Evolutionary conservation across 2,797 vertebrate genomes (phyloP).

Genomic region (Acropternis orthonyx): DNA sequence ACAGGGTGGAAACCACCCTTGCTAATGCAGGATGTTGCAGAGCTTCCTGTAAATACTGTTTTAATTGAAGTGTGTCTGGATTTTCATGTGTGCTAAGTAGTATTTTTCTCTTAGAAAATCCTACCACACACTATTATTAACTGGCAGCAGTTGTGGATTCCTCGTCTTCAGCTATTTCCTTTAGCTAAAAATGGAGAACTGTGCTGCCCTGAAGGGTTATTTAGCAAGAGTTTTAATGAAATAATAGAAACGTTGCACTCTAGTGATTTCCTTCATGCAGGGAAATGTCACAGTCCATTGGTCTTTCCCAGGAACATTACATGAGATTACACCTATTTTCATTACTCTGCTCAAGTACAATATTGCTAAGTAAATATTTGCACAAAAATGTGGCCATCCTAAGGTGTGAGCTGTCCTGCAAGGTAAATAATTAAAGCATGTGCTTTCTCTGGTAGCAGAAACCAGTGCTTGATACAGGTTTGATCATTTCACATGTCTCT

Average conservation of each 20-base stretch:
- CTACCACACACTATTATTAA: neutral
- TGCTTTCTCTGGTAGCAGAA: slow-evolving; percentile 70
- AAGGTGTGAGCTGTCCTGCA: slow-evolving; percentile 66
- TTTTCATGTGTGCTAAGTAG: neutral
- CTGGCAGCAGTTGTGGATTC: neutral
- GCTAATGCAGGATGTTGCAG: neutral
- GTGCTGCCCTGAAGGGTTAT: slow-evolving; percentile 27
- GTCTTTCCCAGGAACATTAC: slow-evolving; percentile 64
- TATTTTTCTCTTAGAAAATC: slow-evolving; percentile 4
- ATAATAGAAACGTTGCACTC: slow-evolving; percentile 61
- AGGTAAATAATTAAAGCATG: slow-evolving; percentile 87
- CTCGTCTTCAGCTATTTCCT: slow-evolving; percentile 31
- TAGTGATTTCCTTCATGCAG: slow-evolving; percentile 41
- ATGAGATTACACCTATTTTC: slow-evolving; percentile 72
- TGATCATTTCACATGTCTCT: slow-evolving; percentile 78
- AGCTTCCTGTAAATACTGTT: neutral
- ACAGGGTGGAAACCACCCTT: neutral
- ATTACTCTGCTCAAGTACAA: slow-evolving; percentile 76
- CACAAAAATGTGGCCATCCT: slow-evolving; percentile 77
- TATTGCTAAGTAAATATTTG: slow-evolving; percentile 89
- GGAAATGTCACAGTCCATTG: slow-evolving; percentile 59
- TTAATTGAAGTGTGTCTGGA: slow-evolving; percentile 26
- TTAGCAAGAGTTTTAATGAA: slow-evolving; percentile 73
- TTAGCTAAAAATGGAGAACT: slow-evolving; percentile 14
- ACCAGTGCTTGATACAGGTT: slow-evolving; percentile 75